These are phyloP conservation scores for Cloeon dipterum DNA, from an alignment of 2,888 invertebrate genomes.

Conservation along the genomic window DNA sequence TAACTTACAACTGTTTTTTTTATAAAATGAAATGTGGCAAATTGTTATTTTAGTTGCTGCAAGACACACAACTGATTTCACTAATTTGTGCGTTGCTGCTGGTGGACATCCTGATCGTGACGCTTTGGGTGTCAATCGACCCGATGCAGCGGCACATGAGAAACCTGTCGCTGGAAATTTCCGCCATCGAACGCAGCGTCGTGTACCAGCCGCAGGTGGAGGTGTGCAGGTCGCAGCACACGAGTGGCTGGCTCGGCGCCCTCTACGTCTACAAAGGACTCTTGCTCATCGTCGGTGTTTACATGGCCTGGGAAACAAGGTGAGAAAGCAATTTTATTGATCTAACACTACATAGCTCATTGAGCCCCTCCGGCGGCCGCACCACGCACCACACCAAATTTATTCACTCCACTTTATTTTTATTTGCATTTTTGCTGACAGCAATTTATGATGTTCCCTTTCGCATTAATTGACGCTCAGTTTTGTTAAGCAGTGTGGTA, in stretches of 20 bases:
- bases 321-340: constrained; percentile 9
- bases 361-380: too few species aligned
- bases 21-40: too few species aligned
- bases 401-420: too few species aligned
- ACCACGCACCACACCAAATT: too few species aligned
- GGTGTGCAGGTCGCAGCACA: constrained; percentile 69
- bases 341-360: background rate
- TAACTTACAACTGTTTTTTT: too few species aligned
- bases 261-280: constrained; percentile 80
- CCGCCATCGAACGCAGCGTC: constrained; percentile 49
- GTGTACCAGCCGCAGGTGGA: constrained; percentile 76
- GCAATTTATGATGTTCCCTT: too few species aligned
- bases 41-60: too few species aligned
- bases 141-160: constrained; percentile 68
- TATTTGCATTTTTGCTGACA: too few species aligned
- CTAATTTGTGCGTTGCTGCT: constrained; percentile 60
- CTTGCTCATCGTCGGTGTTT: constrained; percentile 67
- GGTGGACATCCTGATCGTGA: constrained; percentile 61
- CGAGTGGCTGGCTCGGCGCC: constrained; percentile 72
- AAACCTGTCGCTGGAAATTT: constrained; percentile 61
- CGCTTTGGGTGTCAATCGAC: constrained; percentile 64
- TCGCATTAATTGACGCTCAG: too few species aligned
- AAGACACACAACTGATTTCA: constrained; percentile 71
- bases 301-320: constrained; percentile 90
- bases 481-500: too few species aligned